Evolutionary conservation across 1,140 invertebrate genomes (phyloP), one percentile per base, ranked within the genome.

Genomic region (Oryctes rhinoceros): DNA sequence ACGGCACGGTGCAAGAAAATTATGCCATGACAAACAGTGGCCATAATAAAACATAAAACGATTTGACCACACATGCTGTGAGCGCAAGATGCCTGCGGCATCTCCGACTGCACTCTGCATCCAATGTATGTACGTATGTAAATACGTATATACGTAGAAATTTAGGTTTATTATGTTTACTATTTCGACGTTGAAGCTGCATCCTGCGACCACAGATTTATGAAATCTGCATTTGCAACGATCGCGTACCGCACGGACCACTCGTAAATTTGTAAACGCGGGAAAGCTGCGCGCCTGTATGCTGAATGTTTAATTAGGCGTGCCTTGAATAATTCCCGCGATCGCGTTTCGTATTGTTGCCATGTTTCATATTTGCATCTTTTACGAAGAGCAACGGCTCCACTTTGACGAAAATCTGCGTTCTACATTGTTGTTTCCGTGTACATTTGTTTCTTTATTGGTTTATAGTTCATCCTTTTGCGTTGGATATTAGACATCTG

Each of bases 181-280:
- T 4, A 59, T n/a, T 59, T 15, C 5, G 18, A 18, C 15, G 53
- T 59, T 18, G 53, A 59, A 59, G 15, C 18, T 59, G 15, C 53
- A 59, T 59, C n/a, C 18, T 18, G 53, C 53, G 53, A 18, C 53
- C 53, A 59, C 53, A 59, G 13, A 59, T 59, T 59, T 59, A 59
- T 59, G 53, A 59, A 59, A 59, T 59, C 53, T 59, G 53, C 53
- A 59, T 59, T 59, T 18, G 53, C 53, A 4, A 18, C 53, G 53
- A 59, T 59, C 15, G 53, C 18, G 53, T 15, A 59, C 53, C 15
- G 18, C 53, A 59, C 53, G 53, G 53, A 59, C 15, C 15, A n/a
- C 15, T 59, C 53, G 53, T 59, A 59, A 59, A 59, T 59, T 59
- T 59, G 53, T n/a, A 59, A 59, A 59, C 53, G 53, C 53, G 15